Evolutionary conservation across 2,888 invertebrate species (phyloP), one percentile per base, ranked within the genome.

Genomic region (Eumerus sabulonum): DNA sequence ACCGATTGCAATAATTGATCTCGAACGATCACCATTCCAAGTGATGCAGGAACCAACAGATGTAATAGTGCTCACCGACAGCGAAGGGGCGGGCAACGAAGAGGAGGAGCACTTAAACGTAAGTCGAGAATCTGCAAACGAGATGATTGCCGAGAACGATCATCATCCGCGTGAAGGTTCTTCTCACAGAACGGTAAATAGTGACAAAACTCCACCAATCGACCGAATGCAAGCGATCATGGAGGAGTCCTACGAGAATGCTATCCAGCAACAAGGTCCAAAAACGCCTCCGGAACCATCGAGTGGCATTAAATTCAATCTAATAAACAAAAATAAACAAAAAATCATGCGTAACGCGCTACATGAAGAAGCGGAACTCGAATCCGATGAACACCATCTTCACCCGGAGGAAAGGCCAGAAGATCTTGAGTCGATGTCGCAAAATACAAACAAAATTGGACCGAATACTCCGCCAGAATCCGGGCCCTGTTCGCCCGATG

Each of bases 1-100:
- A 86, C 95, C 96, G 1, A 93, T 95, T 9, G 96, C 95, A 16
- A 94, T 96, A 70, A 96, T 96, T 83, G 96, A 96, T 90, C 90
- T 96, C 82, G 95, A 95, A 85, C 92, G 94, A 82, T 95, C 95
- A 67, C 96, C 96, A 7, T 95, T 95, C 90, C 92, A 94, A 85
- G 95, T 95, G 86, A 91, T 95, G 74, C 94, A 95, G 9, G 94
- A 95, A 57, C 95, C 95, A 0, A 91, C 93, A 79, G 94, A 95
- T 87, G 91, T 96, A 0, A 96, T 96, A 85, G 93, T 96, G 59
- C 90, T 96, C 17, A 95, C 94, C 83, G 96, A 96, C 87, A 95
- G 95, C 85, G 96, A 95, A 76, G 90, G 90, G 82, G 91, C 91
- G 83, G 91, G 91, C 76, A 27, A 27, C 7, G 81, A 83, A 14